A percentile compares a stretch with the other conserved stretches of the same genome.
phyloP scores from a whole-genome alignment of 2,113 vertebrate genomes.

The Mustelus asterias region DNA sequence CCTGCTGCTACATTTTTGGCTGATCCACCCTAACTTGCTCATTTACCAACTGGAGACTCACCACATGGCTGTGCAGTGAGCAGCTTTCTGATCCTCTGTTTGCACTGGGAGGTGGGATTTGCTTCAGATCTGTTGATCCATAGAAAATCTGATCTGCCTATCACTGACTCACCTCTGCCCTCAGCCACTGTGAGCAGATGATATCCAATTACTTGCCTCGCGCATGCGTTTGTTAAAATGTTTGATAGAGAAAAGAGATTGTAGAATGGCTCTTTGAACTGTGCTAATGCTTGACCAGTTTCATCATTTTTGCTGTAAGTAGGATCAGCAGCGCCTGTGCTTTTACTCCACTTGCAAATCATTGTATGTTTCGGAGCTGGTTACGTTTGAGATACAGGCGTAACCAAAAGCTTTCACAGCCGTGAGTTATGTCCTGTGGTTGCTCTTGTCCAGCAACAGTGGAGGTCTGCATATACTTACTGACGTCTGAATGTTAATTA shows the following conservation, averaged over 20 bases:
- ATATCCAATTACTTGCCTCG: background rate
- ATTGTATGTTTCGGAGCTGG: background rate
- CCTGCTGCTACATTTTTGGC: background rate
- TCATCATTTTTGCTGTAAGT: background rate
- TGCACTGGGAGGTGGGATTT: background rate
- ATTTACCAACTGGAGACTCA: background rate
- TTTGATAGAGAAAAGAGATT: background rate
- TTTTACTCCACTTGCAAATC: background rate
- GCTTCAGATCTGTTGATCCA: constrained; percentile 16
- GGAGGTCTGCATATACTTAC: background rate
- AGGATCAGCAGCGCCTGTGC: background rate
- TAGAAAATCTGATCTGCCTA: background rate
- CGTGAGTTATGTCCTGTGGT: background rate
- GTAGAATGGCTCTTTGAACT: background rate
- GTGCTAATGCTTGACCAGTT: background rate
- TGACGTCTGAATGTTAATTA: background rate
- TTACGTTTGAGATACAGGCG: background rate
- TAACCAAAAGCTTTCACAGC: background rate
- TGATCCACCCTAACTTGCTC: background rate
- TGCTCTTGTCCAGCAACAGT: background rate
- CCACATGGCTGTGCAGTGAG: background rate
- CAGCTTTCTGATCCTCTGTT: background rate
- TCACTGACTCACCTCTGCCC: background rate
- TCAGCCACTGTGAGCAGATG: background rate
- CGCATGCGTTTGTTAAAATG: background rate